Evolutionary conservation across 2,797 vertebrate species (phyloP).

Genomic region (Bradypodion ventrale): DNA sequence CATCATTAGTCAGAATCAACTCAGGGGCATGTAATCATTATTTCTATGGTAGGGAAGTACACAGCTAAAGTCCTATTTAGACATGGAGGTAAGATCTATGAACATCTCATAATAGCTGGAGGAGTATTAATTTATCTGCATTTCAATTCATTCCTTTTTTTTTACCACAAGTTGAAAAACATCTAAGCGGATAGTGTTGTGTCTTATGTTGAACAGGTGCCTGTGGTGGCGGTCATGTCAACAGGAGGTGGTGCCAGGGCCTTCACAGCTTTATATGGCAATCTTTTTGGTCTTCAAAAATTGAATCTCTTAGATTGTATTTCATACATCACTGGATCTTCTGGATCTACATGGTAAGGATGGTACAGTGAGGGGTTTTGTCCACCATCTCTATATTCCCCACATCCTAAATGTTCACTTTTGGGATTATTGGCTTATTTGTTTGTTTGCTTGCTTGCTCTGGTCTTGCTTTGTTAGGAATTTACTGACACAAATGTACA

Average conservation of each 20-base stretch:
- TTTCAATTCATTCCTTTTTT: not conserved
- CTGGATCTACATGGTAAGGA: slow-evolving; percentile 87
- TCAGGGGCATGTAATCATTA: too few relatives aligned
- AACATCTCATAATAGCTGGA: too few relatives aligned
- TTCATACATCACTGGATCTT: slow-evolving; percentile 84
- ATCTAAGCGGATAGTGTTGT: not conserved
- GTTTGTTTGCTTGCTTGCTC: too few relatives aligned
- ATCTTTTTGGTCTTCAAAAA: slow-evolving; percentile 80
- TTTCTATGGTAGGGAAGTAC: not conserved
- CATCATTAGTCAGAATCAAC: too few relatives aligned
- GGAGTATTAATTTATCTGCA: too few relatives aligned
- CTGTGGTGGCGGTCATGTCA: slow-evolving; percentile 81
- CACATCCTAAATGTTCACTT: not conserved
- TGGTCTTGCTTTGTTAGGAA: too few relatives aligned
- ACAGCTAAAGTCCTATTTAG: not conserved
- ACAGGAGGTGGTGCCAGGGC: slow-evolving; percentile 86
- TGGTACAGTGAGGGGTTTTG: not conserved
- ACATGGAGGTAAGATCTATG: too few relatives aligned
- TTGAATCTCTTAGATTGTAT: slow-evolving; percentile 79
- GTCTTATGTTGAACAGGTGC: slow-evolving; percentile 74
- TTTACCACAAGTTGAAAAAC: not conserved
- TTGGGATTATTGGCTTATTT: too few relatives aligned
- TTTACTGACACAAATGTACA: too few relatives aligned
- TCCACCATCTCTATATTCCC: fast-evolving
- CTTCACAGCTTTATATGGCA: slow-evolving; percentile 80